Conservation (phyloP, 2,113 vertebrate species). For the Numida meleagris region DNA sequence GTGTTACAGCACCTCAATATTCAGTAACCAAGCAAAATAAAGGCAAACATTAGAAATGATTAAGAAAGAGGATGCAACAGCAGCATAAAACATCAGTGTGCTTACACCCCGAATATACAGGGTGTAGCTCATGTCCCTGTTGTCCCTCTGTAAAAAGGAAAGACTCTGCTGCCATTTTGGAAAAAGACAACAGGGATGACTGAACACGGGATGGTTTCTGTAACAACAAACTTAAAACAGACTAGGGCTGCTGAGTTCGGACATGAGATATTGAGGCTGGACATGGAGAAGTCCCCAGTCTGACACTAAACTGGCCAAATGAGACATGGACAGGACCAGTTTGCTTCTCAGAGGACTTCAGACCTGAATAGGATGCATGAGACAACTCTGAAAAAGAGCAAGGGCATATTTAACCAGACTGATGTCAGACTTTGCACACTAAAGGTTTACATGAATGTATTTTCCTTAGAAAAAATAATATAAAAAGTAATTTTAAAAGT, state of each 20-base stretch:
- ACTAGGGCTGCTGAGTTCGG: not conserved
- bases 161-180: not conserved
- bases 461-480: not conserved
- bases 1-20: not conserved
- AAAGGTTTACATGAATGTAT: not conserved
- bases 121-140: not conserved
- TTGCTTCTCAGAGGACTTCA: not conserved
- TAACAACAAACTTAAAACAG: not conserved
- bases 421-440: not conserved
- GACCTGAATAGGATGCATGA: not conserved
- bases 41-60: not conserved
- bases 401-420: not conserved
- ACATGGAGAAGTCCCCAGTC: fast-evolving
- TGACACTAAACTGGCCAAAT: not conserved
- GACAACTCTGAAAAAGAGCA: fast-evolving
- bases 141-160: not conserved
- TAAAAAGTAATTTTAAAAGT: not conserved
- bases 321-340: not conserved
- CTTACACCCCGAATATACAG: not conserved
- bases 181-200: not conserved
- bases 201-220: not conserved
- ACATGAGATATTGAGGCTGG: not conserved
- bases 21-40: not conserved
- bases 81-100: not conserved
- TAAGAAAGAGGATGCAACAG: not conserved